Conservation (phyloP, 2,113 vertebrate genomes). For the Platanista minor region DNA sequence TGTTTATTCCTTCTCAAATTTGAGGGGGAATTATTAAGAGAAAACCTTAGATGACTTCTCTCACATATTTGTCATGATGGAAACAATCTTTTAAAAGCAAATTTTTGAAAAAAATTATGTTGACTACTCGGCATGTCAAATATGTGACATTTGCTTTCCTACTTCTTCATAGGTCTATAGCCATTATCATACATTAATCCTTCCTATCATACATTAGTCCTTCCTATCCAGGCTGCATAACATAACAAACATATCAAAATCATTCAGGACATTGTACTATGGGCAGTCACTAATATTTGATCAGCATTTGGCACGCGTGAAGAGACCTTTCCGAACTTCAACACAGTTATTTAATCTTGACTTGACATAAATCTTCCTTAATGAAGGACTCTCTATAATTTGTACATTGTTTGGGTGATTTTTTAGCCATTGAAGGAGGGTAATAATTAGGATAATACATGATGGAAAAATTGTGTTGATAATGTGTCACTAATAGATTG, state of each 20-base stretch:
- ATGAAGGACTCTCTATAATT: not conserved
- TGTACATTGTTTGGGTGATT: not conserved
- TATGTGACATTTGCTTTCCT: not conserved
- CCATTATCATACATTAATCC: not conserved
- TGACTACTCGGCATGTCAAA: not conserved
- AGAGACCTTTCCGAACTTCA: not conserved
- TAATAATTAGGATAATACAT: not conserved
- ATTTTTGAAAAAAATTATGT: not conserved
- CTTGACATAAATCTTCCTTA: not conserved
- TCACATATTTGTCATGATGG: not conserved
- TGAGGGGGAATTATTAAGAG: not conserved
- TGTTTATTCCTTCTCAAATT: not conserved
- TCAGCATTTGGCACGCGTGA: not conserved
- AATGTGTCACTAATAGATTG: not conserved
- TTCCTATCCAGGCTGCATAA: not conserved
- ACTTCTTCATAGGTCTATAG: not conserved
- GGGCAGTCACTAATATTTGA: not conserved
- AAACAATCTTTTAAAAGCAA: not conserved
- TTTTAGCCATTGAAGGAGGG: not conserved
- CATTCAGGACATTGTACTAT: not conserved
- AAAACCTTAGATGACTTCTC: not conserved
- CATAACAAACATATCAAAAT: not conserved
- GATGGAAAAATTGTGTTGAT: not conserved
- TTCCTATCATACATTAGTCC: not conserved
- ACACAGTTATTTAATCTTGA: not conserved